phyloP scores from a whole-genome alignment of 2,888 invertebrate species.

The Papilio demoleus region DNA sequence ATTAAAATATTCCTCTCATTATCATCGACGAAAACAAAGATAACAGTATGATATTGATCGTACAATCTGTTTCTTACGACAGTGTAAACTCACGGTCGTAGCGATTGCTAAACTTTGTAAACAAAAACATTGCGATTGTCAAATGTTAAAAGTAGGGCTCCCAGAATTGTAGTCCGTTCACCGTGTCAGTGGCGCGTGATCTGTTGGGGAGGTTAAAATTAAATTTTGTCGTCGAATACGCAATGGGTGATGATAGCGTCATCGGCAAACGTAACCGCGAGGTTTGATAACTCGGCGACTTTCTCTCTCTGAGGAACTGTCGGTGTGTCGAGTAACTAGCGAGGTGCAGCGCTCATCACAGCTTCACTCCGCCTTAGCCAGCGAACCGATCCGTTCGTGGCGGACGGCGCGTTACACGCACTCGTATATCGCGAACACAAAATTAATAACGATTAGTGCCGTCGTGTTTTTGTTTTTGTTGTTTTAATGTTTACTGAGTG shows the following conservation, averaged over 20 bases:
- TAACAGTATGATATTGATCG: background rate
- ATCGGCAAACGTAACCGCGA: conserved; percentile 79
- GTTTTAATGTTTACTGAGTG: conserved; percentile 39
- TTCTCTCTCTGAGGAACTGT: conserved; percentile 67
- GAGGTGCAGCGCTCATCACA: conserved; percentile 49
- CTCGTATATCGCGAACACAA: conserved; percentile 55
- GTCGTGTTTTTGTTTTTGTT: conserved; percentile 47
- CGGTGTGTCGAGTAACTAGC: conserved; percentile 30
- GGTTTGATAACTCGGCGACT: conserved; percentile 80
- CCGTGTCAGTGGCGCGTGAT: conserved; percentile 77
- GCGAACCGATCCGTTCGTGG: conserved; percentile 69
- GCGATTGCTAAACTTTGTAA: conserved; percentile 1
- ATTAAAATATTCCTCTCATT: background rate
- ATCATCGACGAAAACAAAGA: background rate
- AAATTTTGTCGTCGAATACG: conserved; percentile 76
- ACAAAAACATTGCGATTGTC: conserved; percentile 38
- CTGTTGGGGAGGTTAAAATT: conserved; percentile 48
- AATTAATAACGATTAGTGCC: conserved; percentile 57
- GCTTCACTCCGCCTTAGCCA: conserved; percentile 70
- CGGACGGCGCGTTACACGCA: conserved; percentile 63
- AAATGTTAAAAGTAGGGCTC: conserved; percentile 63
- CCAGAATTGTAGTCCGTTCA: conserved; percentile 58
- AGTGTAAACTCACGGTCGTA: background rate
- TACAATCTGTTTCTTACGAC: too few species aligned
- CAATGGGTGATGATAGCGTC: conserved; percentile 79